These are phyloP conservation scores for Cephus sareptanus DNA, from an alignment of 2,888 invertebrate genomes.

Conservation along the genomic window DNA sequence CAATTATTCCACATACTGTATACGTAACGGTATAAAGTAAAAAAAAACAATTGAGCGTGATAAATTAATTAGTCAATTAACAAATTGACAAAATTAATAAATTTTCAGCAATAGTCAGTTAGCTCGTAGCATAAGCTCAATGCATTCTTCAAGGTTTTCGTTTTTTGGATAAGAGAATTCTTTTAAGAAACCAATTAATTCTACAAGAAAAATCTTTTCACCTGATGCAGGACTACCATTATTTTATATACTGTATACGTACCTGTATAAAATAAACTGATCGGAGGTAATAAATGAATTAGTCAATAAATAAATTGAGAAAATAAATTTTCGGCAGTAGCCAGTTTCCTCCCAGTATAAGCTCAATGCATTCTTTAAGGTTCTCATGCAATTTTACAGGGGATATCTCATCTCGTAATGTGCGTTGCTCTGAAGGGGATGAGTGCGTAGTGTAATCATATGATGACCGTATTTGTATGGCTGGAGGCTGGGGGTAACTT, in stretches of 20 bases:
- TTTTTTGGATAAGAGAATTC: constrained; percentile 4
- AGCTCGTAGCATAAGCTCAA: constrained; percentile 23
- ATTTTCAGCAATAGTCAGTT: no score
- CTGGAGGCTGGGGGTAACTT: constrained; percentile 38
- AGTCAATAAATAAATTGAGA: neutral
- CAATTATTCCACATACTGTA: neutral
- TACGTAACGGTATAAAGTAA: neutral
- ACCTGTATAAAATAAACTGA: neutral
- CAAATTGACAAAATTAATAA: neutral
- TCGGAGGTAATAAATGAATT: neutral
- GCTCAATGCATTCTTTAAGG: constrained; percentile 45
- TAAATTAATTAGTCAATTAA: neutral
- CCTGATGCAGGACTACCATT: neutral
- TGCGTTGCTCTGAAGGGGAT: constrained; percentile 33
- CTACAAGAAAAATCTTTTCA: neutral
- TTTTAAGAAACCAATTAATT: constrained; percentile 2
- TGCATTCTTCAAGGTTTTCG: constrained; percentile 48
- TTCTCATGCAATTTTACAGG: constrained; percentile 48
- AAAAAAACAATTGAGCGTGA: neutral
- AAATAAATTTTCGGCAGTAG: neutral
- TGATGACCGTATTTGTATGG: constrained; percentile 49
- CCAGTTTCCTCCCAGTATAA: constrained; percentile 11
- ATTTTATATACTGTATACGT: neutral
- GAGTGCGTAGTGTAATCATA: constrained; percentile 44
- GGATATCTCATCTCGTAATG: constrained; percentile 58